Evolutionary conservation across 2,888 invertebrate genomes (phyloP).

Genomic region (Troilus luridus): DNA sequence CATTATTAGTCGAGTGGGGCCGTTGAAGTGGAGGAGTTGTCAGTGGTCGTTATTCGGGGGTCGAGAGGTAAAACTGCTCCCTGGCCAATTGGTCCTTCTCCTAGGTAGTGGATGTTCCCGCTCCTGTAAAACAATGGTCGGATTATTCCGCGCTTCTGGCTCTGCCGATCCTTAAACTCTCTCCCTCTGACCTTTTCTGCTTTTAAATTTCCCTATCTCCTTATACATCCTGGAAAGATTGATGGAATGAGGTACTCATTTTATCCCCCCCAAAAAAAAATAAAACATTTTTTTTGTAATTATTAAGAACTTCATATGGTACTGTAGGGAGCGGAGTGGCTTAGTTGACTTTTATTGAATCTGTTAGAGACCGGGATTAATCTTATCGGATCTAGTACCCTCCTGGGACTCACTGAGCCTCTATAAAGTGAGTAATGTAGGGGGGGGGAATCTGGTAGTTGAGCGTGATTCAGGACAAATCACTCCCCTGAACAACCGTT

Average conservation of each 20-base stretch:
- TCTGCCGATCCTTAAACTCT: conserved; percentile 39
- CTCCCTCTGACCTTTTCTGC: neutral
- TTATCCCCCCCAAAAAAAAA: neutral
- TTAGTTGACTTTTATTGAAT: too few species aligned
- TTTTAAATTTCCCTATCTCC: neutral
- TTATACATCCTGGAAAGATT: neutral
- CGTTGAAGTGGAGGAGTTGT: conserved; percentile 3
- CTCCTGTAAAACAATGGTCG: conserved; percentile 32
- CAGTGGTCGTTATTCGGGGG: conserved; percentile 49
- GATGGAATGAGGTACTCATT: neutral
- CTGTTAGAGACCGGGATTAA: too few species aligned
- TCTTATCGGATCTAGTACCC: too few species aligned
- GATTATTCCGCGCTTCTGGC: conserved; percentile 46
- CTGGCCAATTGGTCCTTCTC: conserved; percentile 31
- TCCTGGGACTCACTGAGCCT: too few species aligned
- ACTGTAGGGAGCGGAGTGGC: too few species aligned
- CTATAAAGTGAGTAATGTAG: too few species aligned
- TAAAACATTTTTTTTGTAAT: too few species aligned
- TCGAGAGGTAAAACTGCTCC: conserved; percentile 16
- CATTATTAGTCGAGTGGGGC: conserved; percentile 40
- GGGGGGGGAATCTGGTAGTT: too few species aligned
- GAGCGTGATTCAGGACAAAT: too few species aligned
- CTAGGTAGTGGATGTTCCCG: conserved; percentile 6
- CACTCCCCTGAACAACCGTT: too few species aligned
- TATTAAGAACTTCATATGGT: too few species aligned